Evolutionary conservation across 2,113 vertebrate species (phyloP).

Genomic region (Daphoenositta chrysoptera): DNA sequence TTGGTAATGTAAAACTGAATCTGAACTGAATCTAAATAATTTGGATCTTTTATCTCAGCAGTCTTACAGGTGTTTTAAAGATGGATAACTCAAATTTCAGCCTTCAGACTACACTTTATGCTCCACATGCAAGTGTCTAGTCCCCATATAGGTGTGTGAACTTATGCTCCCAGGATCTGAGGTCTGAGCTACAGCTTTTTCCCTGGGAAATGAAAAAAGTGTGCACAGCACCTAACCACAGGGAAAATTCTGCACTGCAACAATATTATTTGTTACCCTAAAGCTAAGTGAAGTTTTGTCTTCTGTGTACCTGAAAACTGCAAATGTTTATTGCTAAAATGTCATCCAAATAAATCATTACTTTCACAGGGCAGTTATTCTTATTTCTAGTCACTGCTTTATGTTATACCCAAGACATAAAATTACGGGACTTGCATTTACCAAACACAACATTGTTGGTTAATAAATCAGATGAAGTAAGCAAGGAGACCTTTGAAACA

Average conservation of each 20-base stretch:
- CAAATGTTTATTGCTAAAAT: not conserved
- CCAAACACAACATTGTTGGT: not conserved
- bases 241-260: not conserved
- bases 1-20: not conserved
- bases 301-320: not conserved
- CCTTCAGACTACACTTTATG: not conserved
- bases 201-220: not conserved
- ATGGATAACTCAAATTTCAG: not conserved
- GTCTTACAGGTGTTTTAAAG: not conserved
- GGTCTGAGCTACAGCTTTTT: not conserved
- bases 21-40: not conserved
- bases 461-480: conserved; percentile 33
- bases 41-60: not conserved
- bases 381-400: conserved; percentile 20
- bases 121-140: not conserved
- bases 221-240: not conserved
- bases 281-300: not conserved
- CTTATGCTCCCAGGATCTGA: not conserved
- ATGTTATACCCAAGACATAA: not conserved
- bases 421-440: not conserved
- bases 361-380: not conserved
- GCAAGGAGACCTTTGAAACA: not conserved
- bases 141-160: not conserved
- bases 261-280: not conserved
- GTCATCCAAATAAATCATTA: not conserved